A percentile compares a stretch with the other conserved stretches of the same genome.
Evolutionary conservation across 1,140 invertebrate species (phyloP).

Genomic region (Hestina assimilis): DNA sequence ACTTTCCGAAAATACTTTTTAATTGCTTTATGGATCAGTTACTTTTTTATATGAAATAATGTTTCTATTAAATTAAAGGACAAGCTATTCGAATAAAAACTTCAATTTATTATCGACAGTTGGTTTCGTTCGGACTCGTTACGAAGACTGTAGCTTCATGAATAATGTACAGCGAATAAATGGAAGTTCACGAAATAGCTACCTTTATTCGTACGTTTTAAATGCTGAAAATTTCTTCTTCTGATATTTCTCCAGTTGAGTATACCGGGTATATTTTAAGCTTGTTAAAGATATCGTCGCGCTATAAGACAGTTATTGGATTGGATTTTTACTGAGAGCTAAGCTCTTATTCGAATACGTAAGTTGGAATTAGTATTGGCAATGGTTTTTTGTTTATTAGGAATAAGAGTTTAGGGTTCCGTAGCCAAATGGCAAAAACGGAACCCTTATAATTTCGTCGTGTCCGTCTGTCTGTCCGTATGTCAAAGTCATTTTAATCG

Average conservation of each 20-base stretch:
- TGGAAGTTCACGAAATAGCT: slow-evolving; percentile 55
- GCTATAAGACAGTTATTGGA: slow-evolving; percentile 3
- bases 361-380: neutral
- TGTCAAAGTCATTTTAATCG: too few species aligned
- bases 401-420: too few species aligned
- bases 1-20: too few species aligned
- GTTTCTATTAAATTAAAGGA: slow-evolving; percentile 2
- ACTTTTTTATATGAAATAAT: too few species aligned
- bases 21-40: too few species aligned
- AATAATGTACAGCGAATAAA: slow-evolving; percentile 70
- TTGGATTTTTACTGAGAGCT: slow-evolving; percentile 29
- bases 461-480: too few species aligned
- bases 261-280: slow-evolving; percentile 53
- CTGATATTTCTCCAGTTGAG: slow-evolving; percentile 43
- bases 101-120: slow-evolving; percentile 66
- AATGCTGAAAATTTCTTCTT: slow-evolving; percentile 55
- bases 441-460: too few species aligned
- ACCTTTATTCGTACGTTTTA: slow-evolving; percentile 57
- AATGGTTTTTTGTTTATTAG: slow-evolving; percentile 29
- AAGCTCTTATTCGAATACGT: slow-evolving; percentile 26
- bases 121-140: slow-evolving; percentile 62
- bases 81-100: slow-evolving; percentile 41
- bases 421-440: too few species aligned
- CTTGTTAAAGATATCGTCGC: slow-evolving; percentile 16
- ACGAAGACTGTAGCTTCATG: slow-evolving; percentile 62